A percentile compares a stretch with the other conserved stretches of the same genome.
Evolutionary conservation across 1,140 invertebrate genomes (phyloP).

Genomic region (Wiebesia pumilae): DNA sequence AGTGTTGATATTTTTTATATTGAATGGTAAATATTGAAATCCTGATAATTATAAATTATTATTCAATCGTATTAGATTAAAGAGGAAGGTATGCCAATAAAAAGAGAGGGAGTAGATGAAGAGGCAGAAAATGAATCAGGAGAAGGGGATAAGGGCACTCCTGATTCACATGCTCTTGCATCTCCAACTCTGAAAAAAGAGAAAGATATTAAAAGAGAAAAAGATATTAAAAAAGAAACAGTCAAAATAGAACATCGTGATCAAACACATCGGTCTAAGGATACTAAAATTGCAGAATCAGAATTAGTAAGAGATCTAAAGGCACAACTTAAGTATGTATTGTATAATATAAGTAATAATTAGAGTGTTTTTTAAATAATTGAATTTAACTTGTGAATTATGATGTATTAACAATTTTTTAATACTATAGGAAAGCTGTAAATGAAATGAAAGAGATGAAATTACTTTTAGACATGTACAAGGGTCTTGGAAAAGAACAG

Average conservation of each 20-base stretch:
- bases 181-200: constrained; percentile 79
- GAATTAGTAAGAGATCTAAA: constrained; percentile 89
- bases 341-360: too few relatives aligned
- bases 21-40: not conserved
- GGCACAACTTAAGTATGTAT: constrained; percentile 90
- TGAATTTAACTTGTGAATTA: constrained; percentile 20
- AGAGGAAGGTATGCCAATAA: constrained; percentile 70
- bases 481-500: constrained; percentile 96
- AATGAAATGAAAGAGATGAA: constrained; percentile 96
- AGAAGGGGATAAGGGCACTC: constrained; percentile 70
- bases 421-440: constrained; percentile 85
- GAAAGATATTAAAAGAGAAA: constrained; percentile 78
- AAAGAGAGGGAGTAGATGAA: constrained; percentile 73
- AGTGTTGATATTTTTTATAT: not conserved
- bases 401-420: constrained; percentile 17
- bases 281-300: constrained; percentile 78
- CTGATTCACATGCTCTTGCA: constrained; percentile 67
- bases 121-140: constrained; percentile 73
- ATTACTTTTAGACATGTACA: constrained; percentile 96
- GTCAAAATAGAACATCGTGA: constrained; percentile 76
- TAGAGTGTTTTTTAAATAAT: not conserved
- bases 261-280: constrained; percentile 76
- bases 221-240: constrained; percentile 79
- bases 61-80: constrained; percentile 63
- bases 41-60: not conserved